A percentile compares a stretch with the other conserved stretches of the same genome.
Evolutionary conservation across 1,140 invertebrate species (phyloP).

Genomic region (Nebria ingens): DNA sequence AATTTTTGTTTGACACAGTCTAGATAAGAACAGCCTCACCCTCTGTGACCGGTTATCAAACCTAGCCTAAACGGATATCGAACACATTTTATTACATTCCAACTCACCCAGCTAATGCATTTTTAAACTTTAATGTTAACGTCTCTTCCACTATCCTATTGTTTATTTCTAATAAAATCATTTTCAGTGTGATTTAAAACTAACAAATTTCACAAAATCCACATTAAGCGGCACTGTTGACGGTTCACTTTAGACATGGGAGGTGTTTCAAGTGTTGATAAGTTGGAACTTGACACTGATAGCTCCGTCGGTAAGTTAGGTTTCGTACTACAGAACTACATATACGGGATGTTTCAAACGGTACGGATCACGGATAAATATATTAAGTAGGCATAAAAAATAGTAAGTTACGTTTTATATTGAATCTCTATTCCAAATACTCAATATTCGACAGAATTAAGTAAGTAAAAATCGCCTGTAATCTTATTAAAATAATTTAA

Average conservation of each 20-base stretch:
- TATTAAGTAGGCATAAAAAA: background rate
- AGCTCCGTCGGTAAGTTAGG: background rate
- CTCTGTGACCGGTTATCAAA: conserved; percentile 9
- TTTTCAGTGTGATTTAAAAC: conserved; percentile 40
- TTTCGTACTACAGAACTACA: background rate
- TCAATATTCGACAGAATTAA: too few relatives aligned
- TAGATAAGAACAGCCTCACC: conserved; percentile 13
- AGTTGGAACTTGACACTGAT: conserved; percentile 4
- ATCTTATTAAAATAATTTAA: background rate
- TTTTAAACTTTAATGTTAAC: conserved; percentile 87
- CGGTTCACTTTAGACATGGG: conserved; percentile 2
- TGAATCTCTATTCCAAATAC: too few relatives aligned
- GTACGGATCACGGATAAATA: too few relatives aligned
- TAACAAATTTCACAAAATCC: conserved; percentile 1
- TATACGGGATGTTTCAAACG: background rate
- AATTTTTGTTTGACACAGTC: conserved; percentile 7
- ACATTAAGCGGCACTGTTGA: conserved; percentile 3
- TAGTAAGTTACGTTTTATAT: too few relatives aligned
- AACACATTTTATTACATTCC: conserved; percentile 6
- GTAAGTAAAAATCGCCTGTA: too few relatives aligned
- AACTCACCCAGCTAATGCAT: conserved; percentile 87
- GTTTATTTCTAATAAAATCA: conserved; percentile 98
- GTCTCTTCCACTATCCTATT: conserved; percentile 97
- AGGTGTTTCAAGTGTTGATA: conserved; percentile 3
- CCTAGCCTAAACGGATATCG: conserved; percentile 3